These are phyloP conservation scores for Temnothorax longispinosus DNA, from an alignment of 1,140 invertebrate genomes.

Conservation along the genomic window DNA sequence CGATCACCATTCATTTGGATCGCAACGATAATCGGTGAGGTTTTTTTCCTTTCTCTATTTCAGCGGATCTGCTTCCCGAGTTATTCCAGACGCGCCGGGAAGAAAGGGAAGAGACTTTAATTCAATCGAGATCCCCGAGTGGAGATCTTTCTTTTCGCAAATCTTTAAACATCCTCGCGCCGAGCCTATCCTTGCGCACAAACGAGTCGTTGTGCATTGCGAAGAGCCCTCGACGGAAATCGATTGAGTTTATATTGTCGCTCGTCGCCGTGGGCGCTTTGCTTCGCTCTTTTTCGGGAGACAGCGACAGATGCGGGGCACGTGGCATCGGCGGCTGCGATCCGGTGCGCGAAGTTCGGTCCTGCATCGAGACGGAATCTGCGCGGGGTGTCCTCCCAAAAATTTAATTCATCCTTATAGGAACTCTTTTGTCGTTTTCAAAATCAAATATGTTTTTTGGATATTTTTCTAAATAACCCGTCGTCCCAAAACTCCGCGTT, in stretches of 20 bases:
- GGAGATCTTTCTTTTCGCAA: conserved; percentile 58
- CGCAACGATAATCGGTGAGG: neutral
- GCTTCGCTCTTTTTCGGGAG: conserved; percentile 69
- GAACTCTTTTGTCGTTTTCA: neutral
- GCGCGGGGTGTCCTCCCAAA: neutral
- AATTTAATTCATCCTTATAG: neutral
- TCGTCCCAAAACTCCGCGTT: neutral
- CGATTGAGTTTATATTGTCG: conserved; percentile 76
- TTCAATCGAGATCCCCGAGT: conserved; percentile 22
- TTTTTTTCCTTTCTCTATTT: neutral
- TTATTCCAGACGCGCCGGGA: conserved; percentile 30
- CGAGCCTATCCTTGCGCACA: conserved; percentile 25
- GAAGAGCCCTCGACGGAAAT: conserved; percentile 69
- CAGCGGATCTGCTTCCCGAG: conserved; percentile 10
- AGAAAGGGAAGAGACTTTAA: conserved; percentile 31
- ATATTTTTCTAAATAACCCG: neutral
- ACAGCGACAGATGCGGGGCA: conserved; percentile 59
- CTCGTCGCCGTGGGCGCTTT: conserved; percentile 39
- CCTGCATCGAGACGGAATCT: neutral
- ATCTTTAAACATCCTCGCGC: conserved; percentile 75
- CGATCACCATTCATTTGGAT: conserved; percentile 23
- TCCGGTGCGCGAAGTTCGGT: conserved; percentile 18
- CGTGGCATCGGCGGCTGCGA: conserved; percentile 56
- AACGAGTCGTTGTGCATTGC: conserved; percentile 61
- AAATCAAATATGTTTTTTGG: neutral